phyloP scores from a whole-genome alignment of 2,113 vertebrate species.

The Daboia siamensis region DNA sequence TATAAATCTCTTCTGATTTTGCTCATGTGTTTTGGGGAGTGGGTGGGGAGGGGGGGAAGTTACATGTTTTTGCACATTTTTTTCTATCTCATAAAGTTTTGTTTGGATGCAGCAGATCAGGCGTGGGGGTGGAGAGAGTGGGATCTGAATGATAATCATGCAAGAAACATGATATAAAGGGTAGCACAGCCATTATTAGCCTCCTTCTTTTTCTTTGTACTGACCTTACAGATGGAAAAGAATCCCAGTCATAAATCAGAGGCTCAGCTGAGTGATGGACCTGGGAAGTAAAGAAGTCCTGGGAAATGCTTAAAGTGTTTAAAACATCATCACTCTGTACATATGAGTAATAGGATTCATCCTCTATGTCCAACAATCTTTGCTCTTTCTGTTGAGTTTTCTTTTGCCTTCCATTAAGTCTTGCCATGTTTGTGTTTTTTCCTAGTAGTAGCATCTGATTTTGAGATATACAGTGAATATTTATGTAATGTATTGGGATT shows the following conservation, averaged over 20 bases:
- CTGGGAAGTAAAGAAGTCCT: background rate
- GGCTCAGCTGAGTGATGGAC: background rate
- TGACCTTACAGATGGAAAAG: background rate
- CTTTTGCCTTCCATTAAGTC: background rate
- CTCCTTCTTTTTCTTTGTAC: background rate
- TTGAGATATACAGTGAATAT: background rate
- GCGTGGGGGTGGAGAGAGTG: background rate
- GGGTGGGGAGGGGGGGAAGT: background rate
- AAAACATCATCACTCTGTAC: background rate
- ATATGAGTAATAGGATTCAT: background rate
- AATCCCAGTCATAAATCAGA: background rate
- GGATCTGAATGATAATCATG: background rate
- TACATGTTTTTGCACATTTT: slow-evolving; percentile 46
- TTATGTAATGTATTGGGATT: background rate
- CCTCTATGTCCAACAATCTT: background rate
- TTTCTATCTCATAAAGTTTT: background rate
- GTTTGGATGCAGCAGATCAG: background rate
- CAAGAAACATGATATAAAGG: background rate
- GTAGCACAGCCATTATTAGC: background rate
- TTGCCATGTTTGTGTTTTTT: background rate
- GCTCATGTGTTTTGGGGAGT: background rate
- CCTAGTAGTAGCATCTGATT: background rate
- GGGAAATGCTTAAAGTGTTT: background rate
- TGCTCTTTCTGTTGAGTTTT: background rate
- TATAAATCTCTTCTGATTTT: slow-evolving; percentile 40